Evolutionary conservation across 2,797 vertebrate species (phyloP).

Genomic region (Phaenicophaeus curvirostris): DNA sequence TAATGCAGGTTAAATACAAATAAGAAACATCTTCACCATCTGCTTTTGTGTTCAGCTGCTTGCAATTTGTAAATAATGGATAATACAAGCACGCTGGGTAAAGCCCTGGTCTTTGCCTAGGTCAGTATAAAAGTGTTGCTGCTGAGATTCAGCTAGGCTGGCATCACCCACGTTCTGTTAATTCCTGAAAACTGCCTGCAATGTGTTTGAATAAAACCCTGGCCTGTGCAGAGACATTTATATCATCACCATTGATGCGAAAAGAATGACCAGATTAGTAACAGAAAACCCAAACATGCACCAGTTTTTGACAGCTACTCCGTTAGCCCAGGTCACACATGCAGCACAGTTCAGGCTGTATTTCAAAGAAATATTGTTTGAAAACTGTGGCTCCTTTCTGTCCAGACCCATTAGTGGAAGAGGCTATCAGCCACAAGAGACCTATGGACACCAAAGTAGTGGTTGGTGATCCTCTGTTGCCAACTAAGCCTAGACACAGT

Average conservation of each 20-base stretch:
- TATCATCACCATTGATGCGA: neutral
- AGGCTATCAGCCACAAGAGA: too few species aligned
- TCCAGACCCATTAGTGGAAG: neutral
- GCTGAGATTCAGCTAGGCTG: neutral
- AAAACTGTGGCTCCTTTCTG: neutral
- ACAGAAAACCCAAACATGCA: neutral
- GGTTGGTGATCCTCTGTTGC: fast-evolving
- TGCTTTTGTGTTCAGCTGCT: neutral
- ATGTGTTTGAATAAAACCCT: neutral
- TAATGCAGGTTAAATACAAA: neutral
- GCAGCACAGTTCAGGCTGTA: neutral
- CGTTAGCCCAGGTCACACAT: neutral
- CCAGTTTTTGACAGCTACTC: neutral
- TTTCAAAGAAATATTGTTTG: neutral
- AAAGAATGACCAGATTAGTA: neutral
- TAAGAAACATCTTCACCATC: neutral
- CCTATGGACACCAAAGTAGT: fast-evolving
- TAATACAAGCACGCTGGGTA: neutral
- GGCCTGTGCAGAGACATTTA: neutral
- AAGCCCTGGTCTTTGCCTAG: neutral
- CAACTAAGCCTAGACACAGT: fast-evolving
- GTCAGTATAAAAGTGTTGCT: neutral
- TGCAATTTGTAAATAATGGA: neutral
- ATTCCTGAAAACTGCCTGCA: neutral
- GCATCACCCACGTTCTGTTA: neutral